phyloP scores from a whole-genome alignment of 2,113 vertebrate genomes.

The Heterotilapia buettikoferi region DNA sequence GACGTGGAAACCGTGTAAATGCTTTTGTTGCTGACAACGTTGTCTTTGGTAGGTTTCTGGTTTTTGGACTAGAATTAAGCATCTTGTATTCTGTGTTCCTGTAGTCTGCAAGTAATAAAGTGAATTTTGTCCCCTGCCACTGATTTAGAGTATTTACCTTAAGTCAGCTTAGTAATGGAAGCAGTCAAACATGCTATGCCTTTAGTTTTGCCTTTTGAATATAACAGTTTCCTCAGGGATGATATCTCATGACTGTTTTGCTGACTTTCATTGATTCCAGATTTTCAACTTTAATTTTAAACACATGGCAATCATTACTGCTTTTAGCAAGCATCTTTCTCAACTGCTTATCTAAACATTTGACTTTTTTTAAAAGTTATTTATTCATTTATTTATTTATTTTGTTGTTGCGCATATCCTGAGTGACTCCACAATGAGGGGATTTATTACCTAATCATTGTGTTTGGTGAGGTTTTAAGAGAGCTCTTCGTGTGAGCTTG shows the following conservation, averaged over 20 bases:
- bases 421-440: neutral
- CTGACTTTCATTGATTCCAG: constrained; percentile 45
- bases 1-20: neutral
- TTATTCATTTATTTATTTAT: neutral
- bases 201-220: constrained; percentile 19
- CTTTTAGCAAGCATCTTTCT: constrained; percentile 1
- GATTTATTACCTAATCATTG: neutral
- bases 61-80: neutral
- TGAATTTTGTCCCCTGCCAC: neutral
- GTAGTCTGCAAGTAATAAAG: neutral
- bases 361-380: neutral
- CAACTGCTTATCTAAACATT: constrained; percentile 3
- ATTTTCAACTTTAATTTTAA: constrained; percentile 25
- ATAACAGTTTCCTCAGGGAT: constrained; percentile 1
- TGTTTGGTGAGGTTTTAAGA: neutral
- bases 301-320: neutral
- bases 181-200: constrained; percentile 2
- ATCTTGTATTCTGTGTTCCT: neutral
- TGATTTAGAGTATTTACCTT: neutral
- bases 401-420: neutral
- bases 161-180: neutral
- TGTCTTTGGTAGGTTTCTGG: neutral
- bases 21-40: neutral
- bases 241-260: constrained; percentile 8
- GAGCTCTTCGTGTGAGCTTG: neutral